These are phyloP conservation scores for Silurus aristotelis DNA, from an alignment of 2,797 vertebrate genomes.

Conservation along the genomic window DNA sequence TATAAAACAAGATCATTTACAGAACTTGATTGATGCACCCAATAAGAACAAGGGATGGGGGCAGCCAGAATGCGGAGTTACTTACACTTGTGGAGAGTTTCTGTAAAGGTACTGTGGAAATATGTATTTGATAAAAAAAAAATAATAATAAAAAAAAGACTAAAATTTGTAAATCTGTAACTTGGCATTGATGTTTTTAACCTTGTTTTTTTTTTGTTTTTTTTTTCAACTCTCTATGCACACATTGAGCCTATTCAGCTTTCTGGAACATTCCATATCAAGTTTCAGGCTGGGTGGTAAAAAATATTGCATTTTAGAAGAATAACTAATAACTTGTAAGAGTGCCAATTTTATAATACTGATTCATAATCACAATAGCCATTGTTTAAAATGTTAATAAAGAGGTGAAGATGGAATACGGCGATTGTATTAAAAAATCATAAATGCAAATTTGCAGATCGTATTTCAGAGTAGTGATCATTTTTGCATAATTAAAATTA, in stretches of 20 bases:
- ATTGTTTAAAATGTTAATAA: background rate
- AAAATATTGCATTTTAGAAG: background rate
- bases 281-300: too few species aligned
- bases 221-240: too few species aligned
- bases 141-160: background rate
- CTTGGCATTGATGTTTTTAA: background rate
- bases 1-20: slow-evolving; percentile 30
- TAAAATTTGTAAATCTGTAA: background rate
- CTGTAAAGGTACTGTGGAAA: background rate
- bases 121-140: background rate
- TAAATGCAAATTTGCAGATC: background rate
- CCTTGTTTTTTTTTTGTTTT: background rate
- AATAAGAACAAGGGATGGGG: background rate
- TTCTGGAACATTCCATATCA: background rate
- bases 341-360: background rate
- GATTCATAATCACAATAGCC: background rate
- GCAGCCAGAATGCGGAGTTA: background rate
- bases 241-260: too few species aligned
- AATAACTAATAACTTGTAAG: background rate
- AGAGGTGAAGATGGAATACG: background rate
- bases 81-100: background rate
- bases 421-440: background rate
- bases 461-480: background rate
- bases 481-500: background rate
- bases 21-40: background rate